Evolutionary conservation across 1,140 invertebrate species (phyloP), one percentile per base, ranked within the genome.

Genomic region (Drosophila ananassae): DNA sequence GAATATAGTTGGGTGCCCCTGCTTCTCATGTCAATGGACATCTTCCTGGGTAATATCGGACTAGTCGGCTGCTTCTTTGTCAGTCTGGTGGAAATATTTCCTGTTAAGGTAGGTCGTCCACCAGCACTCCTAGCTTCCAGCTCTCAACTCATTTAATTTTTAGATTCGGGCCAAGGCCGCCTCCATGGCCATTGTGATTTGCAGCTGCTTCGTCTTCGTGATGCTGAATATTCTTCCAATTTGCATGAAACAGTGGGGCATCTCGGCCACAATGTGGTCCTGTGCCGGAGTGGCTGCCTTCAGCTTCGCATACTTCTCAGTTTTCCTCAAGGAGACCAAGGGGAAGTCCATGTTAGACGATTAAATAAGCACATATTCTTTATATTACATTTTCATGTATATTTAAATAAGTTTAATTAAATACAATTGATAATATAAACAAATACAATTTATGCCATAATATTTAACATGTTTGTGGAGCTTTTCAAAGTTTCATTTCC

Each of bases 301-400:
- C 7, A 56, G 75, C 22, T 84, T 84, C 13, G 5, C 80, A 9
- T 89, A 72, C 47, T 78, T 91, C 24, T 21, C 58, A 0, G 37
- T 77, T 10, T 91, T 89, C 41, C 13, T 92, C 1, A 79, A 78
- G 21, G 91, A 92, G 62, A 92, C 91, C 5, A 91, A 84, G 32
- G 91, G 89, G 9, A 92, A 91, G 32, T 85, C 77, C 1, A 90
- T 91, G 85, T 52, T 89, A 2, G 72, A 77, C 13, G 90, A 91
- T 56, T 91, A 46, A 73, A 21, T 8, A 3, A 6, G 24, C 22
- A 2, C 3, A 12, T 12, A 3, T 37, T 24, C 17, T 56, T 74
- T 30, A 72, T 55, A 39, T 74, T 75, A 76, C 46, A 67, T 61
- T 74, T 78, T 61, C 50, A 64, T 74, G 63, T 83, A 89, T 89